These are phyloP conservation scores for Beris chalybata DNA, from an alignment of 2,888 invertebrate species.

Conservation along the genomic window DNA sequence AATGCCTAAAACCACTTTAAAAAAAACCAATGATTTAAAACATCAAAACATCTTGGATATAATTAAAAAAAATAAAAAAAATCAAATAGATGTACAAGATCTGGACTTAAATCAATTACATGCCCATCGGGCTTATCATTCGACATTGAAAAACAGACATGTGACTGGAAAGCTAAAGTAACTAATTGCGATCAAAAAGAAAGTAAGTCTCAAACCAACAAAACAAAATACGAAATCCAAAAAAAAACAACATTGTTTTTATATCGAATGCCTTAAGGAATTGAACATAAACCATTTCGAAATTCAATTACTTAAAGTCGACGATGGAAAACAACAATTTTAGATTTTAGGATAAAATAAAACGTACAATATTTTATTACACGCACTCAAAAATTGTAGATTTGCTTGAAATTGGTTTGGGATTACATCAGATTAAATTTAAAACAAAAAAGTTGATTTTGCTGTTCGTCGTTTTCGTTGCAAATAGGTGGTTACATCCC, in stretches of 20 bases:
- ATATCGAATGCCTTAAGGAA: no score
- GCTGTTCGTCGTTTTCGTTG: background rate
- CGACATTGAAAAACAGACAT: constrained; percentile 97
- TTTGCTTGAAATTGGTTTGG: constrained; percentile 27
- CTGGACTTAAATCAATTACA: constrained; percentile 95
- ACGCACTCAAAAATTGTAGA: background rate
- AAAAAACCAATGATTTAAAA: constrained; percentile 7
- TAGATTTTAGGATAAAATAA: no score
- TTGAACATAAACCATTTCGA: background rate
- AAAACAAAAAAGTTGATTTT: background rate
- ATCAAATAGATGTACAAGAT: constrained; percentile 74
- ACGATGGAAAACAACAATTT: no score
- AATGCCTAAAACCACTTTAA: background rate
- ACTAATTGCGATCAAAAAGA: constrained; percentile 94
- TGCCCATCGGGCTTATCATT: constrained; percentile 96
- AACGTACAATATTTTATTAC: no score
- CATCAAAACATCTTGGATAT: constrained; percentile 1
- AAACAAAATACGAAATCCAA: constrained; percentile 38
- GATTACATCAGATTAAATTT: constrained; percentile 13
- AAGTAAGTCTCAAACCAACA: constrained; percentile 75
- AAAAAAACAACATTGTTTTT: background rate
- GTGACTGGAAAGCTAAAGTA: constrained; percentile 98
- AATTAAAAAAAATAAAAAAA: constrained; percentile 13
- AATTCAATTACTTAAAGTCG: no score
- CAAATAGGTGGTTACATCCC: no score